A percentile compares a stretch with the other conserved stretches of the same genome.
Conservation (phyloP, 2,113 vertebrate genomes). For the Promerops cafer region DNA sequence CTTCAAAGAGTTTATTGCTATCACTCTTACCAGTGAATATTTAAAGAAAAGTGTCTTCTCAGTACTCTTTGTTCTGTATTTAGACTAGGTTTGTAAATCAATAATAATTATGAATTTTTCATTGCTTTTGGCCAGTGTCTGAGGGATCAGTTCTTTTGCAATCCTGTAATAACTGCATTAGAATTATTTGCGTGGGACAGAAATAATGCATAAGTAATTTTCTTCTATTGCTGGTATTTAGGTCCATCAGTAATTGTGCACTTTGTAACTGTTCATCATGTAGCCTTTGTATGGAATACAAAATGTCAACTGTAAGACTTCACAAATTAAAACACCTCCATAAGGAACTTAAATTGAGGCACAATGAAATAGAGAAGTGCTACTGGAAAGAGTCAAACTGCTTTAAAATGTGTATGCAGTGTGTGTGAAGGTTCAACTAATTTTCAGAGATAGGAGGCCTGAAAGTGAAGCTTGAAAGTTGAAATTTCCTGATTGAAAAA, state of each 20-base stretch:
- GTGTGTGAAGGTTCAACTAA: background rate
- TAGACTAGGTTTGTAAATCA: background rate
- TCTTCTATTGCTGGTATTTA: background rate
- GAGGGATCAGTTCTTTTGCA: background rate
- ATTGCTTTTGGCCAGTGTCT: background rate
- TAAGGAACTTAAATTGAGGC: background rate
- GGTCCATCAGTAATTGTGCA: background rate
- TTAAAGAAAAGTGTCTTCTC: background rate
- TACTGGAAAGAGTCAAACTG: background rate
- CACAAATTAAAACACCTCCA: background rate
- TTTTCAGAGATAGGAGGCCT: background rate
- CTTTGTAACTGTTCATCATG: background rate
- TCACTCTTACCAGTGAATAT: background rate
- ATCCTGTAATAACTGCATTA: background rate
- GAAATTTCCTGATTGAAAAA: background rate
- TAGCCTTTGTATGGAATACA: background rate
- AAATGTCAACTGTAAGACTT: background rate
- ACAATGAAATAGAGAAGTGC: background rate
- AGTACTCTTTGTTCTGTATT: background rate
- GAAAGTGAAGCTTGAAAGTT: background rate
- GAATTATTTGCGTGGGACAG: background rate
- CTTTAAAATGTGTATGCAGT: background rate
- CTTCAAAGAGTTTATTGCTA: background rate
- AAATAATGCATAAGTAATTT: background rate
- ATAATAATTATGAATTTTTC: background rate